These are phyloP conservation scores for Rhegmatorhina hoffmannsi DNA, from an alignment of 2,113 vertebrate genomes.

Conservation along the genomic window DNA sequence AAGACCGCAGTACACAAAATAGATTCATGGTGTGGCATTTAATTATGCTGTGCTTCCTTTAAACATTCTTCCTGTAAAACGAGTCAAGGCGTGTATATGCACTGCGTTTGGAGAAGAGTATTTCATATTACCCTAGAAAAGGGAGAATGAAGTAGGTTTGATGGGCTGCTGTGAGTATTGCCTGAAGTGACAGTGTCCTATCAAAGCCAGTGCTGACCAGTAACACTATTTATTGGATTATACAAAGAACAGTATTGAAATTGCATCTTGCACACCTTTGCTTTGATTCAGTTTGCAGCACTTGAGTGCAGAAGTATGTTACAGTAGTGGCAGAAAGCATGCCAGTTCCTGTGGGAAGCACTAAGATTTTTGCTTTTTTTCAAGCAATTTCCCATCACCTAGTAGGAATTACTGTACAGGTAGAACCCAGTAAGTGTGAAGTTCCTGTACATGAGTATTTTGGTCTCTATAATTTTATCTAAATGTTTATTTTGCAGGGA, in stretches of 20 bases:
- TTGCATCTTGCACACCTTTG: neutral
- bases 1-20: constrained; percentile 15
- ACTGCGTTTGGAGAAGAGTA: neutral
- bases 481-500: neutral
- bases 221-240: neutral
- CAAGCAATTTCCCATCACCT: neutral
- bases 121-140: neutral
- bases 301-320: neutral
- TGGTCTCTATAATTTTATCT: neutral
- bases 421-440: neutral
- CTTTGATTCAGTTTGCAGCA: neutral
- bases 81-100: neutral
- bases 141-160: neutral
- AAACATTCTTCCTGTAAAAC: constrained; percentile 10
- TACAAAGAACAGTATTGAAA: neutral
- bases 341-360: neutral
- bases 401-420: neutral
- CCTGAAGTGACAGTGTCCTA: neutral
- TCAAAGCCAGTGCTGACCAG: neutral
- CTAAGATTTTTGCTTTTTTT: neutral
- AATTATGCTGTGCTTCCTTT: constrained; percentile 39
- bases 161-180: neutral
- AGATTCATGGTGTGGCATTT: constrained; percentile 3
- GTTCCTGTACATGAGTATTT: neutral
- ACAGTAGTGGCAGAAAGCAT: neutral